Base-by-base conservation (phyloP, 2,888 invertebrate species). In the Cepaea hortensis region DNA sequence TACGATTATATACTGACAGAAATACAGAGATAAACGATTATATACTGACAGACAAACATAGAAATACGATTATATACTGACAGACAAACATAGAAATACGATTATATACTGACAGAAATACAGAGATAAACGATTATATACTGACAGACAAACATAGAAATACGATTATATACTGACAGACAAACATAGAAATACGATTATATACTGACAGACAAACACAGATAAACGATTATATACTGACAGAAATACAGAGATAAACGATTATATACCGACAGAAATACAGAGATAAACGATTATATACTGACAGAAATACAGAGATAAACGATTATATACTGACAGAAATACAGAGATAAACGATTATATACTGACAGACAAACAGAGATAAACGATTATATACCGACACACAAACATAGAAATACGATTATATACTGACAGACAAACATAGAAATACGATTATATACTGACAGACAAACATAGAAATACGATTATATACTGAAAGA, bases 281-380 rank as follows among this genome's bases (percentile, higher is more conserved):
- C 70, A 81, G 13, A 81, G 9, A 81, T 61, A 81, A 11, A 55
- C 35, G n/a, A 15, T 55, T 23, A 81, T n/a, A 81, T 61, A 62
- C 48, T 2, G 18, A 61, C 20, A 61, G 18, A 82, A 18, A 68
- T 35, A 82, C 35, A 82, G 13, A 81, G 9, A 81, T 61, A 81
- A 11, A 55, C 5, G n/a, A 15, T 3, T 23, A 81, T n/a, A 81
- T 61, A 62, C 48, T 2, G 18, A 77, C 48, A 81, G 18, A 81
- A 1, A 4, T 3, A 81, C 62, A 81, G 11, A 55, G 9, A 81
- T 55, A 81, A 7, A 62, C 15, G 15, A n/a, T n/a, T n/a, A n/a
- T 35, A 35, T 35, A 35, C 35, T 1, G 35, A 35, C 35, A 35
- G 0, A 35, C 35, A 35, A 35, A 35, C 35, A 35, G 35, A 35